Evolutionary conservation across 2,888 invertebrate species (phyloP).

Genomic region (Diogma glabrata): DNA sequence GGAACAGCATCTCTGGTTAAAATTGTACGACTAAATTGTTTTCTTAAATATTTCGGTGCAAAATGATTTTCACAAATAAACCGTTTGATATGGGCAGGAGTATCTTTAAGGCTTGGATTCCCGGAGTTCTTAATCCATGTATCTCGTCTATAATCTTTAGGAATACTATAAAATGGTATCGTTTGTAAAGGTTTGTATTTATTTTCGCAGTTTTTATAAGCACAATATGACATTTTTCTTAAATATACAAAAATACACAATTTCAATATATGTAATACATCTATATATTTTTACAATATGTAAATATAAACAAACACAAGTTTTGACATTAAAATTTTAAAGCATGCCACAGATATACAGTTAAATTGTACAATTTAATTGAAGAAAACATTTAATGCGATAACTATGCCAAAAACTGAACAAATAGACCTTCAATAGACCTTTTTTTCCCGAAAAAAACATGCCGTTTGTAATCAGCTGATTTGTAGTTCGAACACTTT

Average conservation of each 20-base stretch:
- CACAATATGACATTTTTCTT: constrained; percentile 17
- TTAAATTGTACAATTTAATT: too few species aligned
- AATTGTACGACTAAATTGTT: constrained; percentile 21
- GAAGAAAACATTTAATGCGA: too few species aligned
- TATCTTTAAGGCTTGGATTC: constrained; percentile 18
- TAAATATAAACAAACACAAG: too few species aligned
- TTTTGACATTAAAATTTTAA: too few species aligned
- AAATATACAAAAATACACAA: constrained; percentile 6
- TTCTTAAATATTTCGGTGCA: constrained; percentile 19
- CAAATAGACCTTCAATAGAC: too few species aligned
- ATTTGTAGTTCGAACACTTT: too few species aligned
- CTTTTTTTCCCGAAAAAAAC: too few species aligned
- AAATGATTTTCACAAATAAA: constrained; percentile 25
- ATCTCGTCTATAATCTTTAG: constrained; percentile 21
- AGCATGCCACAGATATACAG: too few species aligned
- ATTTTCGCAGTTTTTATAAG: constrained; percentile 18
- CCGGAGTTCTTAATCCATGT: constrained; percentile 26
- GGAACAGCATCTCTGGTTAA: constrained; percentile 21
- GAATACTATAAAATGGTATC: constrained; percentile 22
- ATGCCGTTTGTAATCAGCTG: too few species aligned
- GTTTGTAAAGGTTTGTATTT: constrained; percentile 15
- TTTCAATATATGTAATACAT: not conserved
- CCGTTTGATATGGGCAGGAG: constrained; percentile 15
- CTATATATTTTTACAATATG: not conserved
- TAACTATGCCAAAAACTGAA: too few species aligned